Evolutionary conservation across 64 coral and sea anemone genomes (phyloP), one percentile per base, ranked within the genome.

Genomic region (Montipora cactus): DNA sequence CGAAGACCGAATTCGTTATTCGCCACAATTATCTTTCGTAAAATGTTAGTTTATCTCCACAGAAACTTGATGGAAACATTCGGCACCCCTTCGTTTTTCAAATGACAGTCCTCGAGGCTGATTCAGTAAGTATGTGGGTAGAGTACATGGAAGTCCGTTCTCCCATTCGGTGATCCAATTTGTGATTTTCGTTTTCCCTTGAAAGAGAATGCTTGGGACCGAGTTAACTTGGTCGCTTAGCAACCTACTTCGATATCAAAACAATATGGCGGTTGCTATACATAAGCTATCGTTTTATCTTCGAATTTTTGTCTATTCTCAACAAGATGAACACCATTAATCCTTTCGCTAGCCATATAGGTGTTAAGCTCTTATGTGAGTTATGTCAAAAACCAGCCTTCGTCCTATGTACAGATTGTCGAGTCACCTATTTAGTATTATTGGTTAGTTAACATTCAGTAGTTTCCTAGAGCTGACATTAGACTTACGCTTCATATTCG

Each of bases 301-400:
- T 28, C 28, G 28, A 28, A 28, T 28, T 28, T 28, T 28, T 28
- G 28, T 28, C 28, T 28, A 28, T 37, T 37, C 37, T 37, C 37
- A 37, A 37, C 37, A 59, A 76, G 7, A 98, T 98, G 96, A 95
- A 95, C 57, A 92, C 95, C 59, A 92, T 99, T 50, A 99, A 99
- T 76, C 98, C 98, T 62, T 94, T 99, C 79, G 95, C 95, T 47
- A 99, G 96, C 67, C 98, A 92, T 9, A 99, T 95, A 76, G 98
- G 98, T 55, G 95, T 99, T n/a, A 99, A 99, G 89, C 84, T 99
- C 66, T 84, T 94, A 75, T 99, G 98, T 90, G 98, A 99, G 47
- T 59, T 99, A 25, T 99, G 98, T 23, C 98, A 99, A 79, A 99
- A 99, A 74, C 98, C 98, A 53, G 98, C 98, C 66, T 99, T 99